A percentile compares a stretch with the other conserved stretches of the same genome.
These are phyloP conservation scores for Peromyscus melanophrys DNA, from an alignment of 2,797 vertebrate species.

Conservation along the genomic window DNA sequence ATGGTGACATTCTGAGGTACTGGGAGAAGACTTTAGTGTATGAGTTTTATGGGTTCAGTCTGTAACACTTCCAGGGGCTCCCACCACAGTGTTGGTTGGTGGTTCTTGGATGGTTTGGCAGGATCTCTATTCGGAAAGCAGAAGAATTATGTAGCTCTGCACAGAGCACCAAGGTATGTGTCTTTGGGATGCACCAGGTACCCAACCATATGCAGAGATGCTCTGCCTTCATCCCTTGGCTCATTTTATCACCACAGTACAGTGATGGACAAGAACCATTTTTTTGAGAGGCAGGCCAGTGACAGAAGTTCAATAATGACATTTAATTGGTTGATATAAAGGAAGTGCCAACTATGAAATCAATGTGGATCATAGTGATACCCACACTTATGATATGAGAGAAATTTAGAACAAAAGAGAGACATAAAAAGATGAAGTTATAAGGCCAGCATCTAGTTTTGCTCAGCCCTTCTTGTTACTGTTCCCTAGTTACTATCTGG, in stretches of 20 bases:
- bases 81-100: too few relatives aligned
- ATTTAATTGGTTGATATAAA: neutral
- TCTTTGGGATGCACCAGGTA: neutral
- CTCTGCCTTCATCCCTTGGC: neutral
- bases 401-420: conserved; percentile 30
- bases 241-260: neutral
- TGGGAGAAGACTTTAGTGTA: neutral
- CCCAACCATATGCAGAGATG: accelerated
- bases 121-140: neutral
- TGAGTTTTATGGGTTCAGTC: neutral
- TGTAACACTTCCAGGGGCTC: neutral
- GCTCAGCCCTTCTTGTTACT: neutral
- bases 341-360: neutral
- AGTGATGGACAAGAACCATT: neutral
- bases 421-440: neutral
- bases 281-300: neutral
- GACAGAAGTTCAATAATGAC: neutral
- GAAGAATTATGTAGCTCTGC: neutral
- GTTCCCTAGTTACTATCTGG: conserved; percentile 28
- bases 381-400: neutral
- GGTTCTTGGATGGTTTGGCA: neutral
- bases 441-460: neutral
- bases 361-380: neutral
- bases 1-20: neutral
- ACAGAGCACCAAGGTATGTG: neutral